phyloP scores from a whole-genome alignment of 2,888 invertebrate species.

The Willowsia nigromaculata region DNA sequence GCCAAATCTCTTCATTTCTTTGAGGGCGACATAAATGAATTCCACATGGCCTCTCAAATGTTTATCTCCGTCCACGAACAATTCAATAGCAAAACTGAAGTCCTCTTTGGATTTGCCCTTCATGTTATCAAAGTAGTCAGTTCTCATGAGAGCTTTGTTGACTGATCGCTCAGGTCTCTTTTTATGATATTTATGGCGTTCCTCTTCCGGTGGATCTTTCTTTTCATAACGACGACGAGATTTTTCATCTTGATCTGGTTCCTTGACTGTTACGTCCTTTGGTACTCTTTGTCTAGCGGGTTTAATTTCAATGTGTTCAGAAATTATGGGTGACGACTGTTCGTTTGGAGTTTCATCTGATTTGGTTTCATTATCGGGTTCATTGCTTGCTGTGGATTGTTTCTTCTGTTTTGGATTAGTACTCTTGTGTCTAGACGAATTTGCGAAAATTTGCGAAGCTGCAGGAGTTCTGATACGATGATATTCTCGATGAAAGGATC shows the following conservation, averaged over 20 bases:
- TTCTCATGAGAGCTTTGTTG: slow-evolving; percentile 62
- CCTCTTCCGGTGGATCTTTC: slow-evolving; percentile 66
- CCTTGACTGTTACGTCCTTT: not conserved
- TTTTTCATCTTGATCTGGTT: slow-evolving; percentile 47
- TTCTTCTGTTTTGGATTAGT: slow-evolving; percentile 32
- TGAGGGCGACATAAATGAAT: slow-evolving; percentile 94
- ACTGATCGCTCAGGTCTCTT: slow-evolving; percentile 36
- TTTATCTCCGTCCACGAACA: slow-evolving; percentile 86
- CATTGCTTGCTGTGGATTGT: not conserved
- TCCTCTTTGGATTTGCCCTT: slow-evolving; percentile 85
- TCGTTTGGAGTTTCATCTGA: not conserved
- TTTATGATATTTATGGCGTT: slow-evolving; percentile 72
- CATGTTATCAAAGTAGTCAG: slow-evolving; percentile 80
- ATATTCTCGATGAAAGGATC: not conserved
- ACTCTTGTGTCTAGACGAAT: slow-evolving; percentile 37
- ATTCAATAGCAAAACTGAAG: slow-evolving; percentile 84
- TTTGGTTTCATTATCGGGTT: not conserved
- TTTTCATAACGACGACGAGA: slow-evolving; percentile 57
- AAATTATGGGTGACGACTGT: not conserved
- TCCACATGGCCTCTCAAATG: slow-evolving; percentile 93
- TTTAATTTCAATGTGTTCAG: slow-evolving; percentile 14
- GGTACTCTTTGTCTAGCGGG: not conserved
- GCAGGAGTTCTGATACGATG: not conserved
- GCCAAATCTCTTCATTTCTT: slow-evolving; percentile 93
- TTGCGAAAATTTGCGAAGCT: not conserved